phyloP scores from a whole-genome alignment of 2,888 invertebrate species.

The Acrobeloides nanus region DNA sequence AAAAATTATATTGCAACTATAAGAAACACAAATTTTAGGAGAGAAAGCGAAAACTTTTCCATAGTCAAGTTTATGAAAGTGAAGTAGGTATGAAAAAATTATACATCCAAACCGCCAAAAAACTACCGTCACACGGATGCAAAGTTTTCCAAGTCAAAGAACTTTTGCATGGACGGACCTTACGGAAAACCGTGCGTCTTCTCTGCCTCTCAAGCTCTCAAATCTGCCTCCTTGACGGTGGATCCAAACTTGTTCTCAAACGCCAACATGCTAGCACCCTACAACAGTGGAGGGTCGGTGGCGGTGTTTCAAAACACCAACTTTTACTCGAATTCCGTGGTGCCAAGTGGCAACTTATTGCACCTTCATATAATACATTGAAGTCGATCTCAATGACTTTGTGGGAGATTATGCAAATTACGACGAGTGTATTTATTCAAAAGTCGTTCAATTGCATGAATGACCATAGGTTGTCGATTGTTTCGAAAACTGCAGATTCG shows the following conservation, averaged over 20 bases:
- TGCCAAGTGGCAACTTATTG: conserved; percentile 60
- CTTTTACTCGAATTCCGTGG: conserved; percentile 63
- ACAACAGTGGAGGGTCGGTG: conserved; percentile 64
- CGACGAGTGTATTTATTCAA: conserved; percentile 31
- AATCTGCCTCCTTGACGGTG: conserved; percentile 62
- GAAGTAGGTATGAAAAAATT: conserved; percentile 63
- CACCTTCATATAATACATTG: conserved; percentile 61
- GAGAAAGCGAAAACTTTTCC: conserved; percentile 64
- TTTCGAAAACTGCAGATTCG: background rate
- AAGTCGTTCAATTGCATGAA: conserved; percentile 32
- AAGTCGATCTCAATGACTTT: conserved; percentile 59
- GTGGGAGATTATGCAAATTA: conserved; percentile 63
- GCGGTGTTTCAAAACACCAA: conserved; percentile 63
- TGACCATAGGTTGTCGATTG: conserved; percentile 2
- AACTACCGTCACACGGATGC: conserved; percentile 63
- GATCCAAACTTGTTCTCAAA: conserved; percentile 61
- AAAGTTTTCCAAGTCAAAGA: conserved; percentile 64
- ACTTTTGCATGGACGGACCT: conserved; percentile 61
- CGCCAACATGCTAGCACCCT: conserved; percentile 60
- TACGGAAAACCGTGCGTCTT: conserved; percentile 62
- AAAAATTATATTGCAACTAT: background rate
- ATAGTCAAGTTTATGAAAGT: conserved; percentile 64
- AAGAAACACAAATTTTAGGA: conserved; percentile 56
- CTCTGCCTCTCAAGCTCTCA: conserved; percentile 62
- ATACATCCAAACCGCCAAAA: conserved; percentile 63